phyloP scores from a whole-genome alignment of 2,888 invertebrate genomes.

The Fissipunctia ypsillon region DNA sequence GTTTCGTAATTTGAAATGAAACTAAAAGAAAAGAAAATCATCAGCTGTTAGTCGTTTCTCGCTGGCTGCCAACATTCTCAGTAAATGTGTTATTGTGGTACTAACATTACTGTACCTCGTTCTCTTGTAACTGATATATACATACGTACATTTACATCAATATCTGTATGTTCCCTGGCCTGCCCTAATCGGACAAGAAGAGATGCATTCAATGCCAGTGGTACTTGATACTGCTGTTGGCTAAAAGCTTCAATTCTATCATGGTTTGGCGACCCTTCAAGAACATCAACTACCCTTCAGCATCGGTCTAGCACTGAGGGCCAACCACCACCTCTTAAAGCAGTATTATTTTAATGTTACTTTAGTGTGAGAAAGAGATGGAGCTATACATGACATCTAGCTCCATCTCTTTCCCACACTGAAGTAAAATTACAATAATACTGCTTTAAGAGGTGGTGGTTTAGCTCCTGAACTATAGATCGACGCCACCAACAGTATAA shows the following conservation, averaged over 20 bases:
- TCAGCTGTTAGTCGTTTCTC: constrained; percentile 22
- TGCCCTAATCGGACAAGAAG: constrained; percentile 2
- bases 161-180: background rate
- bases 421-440: too few relatives aligned
- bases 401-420: too few relatives aligned
- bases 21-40: constrained; percentile 19
- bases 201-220: constrained; percentile 20
- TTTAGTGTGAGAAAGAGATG: too few relatives aligned
- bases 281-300: background rate
- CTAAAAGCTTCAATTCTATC: background rate
- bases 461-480: too few relatives aligned
- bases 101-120: constrained; percentile 6
- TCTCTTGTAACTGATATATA: constrained; percentile 28
- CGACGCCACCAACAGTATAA: too few relatives aligned
- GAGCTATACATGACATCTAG: too few relatives aligned
- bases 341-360: too few relatives aligned
- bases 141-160: background rate
- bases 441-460: too few relatives aligned
- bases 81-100: constrained; percentile 54
- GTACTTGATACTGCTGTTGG: background rate
- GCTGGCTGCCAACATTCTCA: constrained; percentile 54
- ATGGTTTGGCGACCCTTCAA: background rate
- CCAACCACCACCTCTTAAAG: too few relatives aligned
- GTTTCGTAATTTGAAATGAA: constrained; percentile 26
- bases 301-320: too few relatives aligned